Conservation (phyloP, 2,888 invertebrate species). For the Argyresthia albistria region DNA sequence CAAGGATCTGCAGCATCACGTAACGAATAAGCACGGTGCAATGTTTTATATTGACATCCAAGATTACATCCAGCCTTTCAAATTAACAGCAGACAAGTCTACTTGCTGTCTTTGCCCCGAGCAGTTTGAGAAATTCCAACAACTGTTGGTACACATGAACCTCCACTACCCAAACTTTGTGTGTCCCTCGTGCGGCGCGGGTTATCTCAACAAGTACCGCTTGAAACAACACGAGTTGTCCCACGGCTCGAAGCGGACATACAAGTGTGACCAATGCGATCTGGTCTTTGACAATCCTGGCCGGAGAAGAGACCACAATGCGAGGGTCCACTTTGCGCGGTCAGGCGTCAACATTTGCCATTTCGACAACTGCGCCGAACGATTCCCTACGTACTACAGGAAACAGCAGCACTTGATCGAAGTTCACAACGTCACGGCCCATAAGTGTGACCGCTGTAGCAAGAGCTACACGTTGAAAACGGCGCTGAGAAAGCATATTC, state of each 20-base stretch:
- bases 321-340: slow-evolving; percentile 53
- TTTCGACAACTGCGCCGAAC: slow-evolving; percentile 56
- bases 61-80: slow-evolving; percentile 53
- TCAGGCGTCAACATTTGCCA: slow-evolving; percentile 55
- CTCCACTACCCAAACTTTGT: too few relatives aligned
- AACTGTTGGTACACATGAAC: too few relatives aligned
- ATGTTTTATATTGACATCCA: slow-evolving; percentile 29
- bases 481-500: slow-evolving; percentile 49
- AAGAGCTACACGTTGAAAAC: slow-evolving; percentile 57
- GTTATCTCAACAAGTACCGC: too few relatives aligned
- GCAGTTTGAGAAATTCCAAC: too few relatives aligned
- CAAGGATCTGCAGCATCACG: slow-evolving; percentile 24
- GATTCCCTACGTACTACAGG: slow-evolving; percentile 61
- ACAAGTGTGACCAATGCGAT: too few relatives aligned
- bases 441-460: slow-evolving; percentile 55
- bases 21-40: slow-evolving; percentile 44
- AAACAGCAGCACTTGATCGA: slow-evolving; percentile 60
- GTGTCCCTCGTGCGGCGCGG: too few relatives aligned
- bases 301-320: too few relatives aligned
- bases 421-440: slow-evolving; percentile 51
- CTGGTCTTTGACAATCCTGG: too few relatives aligned
- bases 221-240: too few relatives aligned
- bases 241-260: too few relatives aligned
- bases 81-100: slow-evolving; percentile 39
- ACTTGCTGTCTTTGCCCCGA: too few relatives aligned